Percentiles rank a stretch among this genome's conserved stretches.
These are phyloP conservation scores for Chiropotes sagulatus DNA, from an alignment of 2,797 vertebrate species.

Conservation along the genomic window DNA sequence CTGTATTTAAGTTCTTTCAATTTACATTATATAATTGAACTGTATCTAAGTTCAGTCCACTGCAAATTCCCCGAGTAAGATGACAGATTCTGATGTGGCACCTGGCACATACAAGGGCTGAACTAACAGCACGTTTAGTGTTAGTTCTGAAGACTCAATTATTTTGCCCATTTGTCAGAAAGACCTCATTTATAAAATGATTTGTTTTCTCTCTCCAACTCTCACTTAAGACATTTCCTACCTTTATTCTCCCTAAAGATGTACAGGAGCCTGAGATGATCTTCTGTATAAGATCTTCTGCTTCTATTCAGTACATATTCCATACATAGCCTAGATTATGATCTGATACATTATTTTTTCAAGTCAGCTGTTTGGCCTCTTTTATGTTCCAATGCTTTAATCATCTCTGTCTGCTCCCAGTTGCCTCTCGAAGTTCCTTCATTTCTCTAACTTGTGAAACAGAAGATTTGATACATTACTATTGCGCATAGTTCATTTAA, in stretches of 20 bases:
- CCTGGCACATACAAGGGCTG: background rate
- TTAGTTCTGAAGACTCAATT: background rate
- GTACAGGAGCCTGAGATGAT: background rate
- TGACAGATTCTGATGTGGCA: background rate
- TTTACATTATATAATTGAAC: background rate
- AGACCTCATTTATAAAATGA: background rate
- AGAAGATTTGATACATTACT: background rate
- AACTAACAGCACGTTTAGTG: fast-evolving
- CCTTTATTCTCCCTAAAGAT: background rate
- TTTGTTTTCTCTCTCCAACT: background rate
- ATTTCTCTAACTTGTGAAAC: background rate
- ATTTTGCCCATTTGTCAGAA: background rate
- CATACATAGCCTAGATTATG: background rate
- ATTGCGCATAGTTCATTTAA: background rate
- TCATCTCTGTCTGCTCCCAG: background rate
- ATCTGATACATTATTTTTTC: background rate
- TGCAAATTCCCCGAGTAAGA: background rate
- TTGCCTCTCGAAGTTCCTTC: background rate
- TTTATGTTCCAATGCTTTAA: background rate
- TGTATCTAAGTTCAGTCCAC: background rate
- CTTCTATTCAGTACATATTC: background rate
- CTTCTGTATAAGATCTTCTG: background rate
- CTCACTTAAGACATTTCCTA: background rate
- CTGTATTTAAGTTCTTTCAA: background rate
- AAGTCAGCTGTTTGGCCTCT: background rate